These are phyloP conservation scores for Bradypodion pumilum DNA, from an alignment of 2,797 vertebrate genomes.

Conservation along the genomic window DNA sequence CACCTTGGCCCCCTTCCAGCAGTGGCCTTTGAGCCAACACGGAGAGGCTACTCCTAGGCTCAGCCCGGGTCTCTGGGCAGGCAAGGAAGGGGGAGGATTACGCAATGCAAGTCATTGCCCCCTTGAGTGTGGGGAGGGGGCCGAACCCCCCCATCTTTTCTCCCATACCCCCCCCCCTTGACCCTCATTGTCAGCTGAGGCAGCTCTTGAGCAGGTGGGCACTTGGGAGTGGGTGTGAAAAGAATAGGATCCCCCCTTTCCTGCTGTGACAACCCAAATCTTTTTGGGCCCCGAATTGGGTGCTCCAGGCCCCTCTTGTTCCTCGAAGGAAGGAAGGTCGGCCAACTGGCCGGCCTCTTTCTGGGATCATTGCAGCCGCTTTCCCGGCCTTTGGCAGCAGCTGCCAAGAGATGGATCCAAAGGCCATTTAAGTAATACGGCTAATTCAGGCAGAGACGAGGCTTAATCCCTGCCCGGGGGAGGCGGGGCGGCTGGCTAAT, in stretches of 20 bases:
- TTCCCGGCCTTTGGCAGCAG: background rate
- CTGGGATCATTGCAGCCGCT: background rate
- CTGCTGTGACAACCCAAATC: too few species aligned
- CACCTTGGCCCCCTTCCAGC: background rate
- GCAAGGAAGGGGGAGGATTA: background rate
- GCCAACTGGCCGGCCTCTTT: too few species aligned
- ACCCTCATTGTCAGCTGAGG: background rate
- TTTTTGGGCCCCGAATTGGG: too few species aligned
- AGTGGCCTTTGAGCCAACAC: background rate
- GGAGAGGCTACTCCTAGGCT: too few species aligned
- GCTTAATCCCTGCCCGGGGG: conserved; percentile 30
- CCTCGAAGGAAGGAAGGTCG: too few species aligned
- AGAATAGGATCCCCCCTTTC: too few species aligned
- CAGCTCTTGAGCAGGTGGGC: background rate
- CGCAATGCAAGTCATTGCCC: background rate
- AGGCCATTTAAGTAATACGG: conserved; percentile 56
- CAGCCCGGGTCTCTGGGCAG: too few species aligned
- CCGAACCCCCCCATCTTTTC: background rate
- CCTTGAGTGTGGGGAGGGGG: background rate
- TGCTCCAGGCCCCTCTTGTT: too few species aligned
- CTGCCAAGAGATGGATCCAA: conserved; percentile 36
- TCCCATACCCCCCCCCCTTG: too few species aligned
- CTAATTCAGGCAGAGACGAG: conserved; percentile 60
- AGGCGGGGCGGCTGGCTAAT: conserved; percentile 55
- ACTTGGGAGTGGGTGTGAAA: too few species aligned